Base-by-base conservation (phyloP, 2,888 invertebrate genomes). In the Lycia hirtaria region DNA sequence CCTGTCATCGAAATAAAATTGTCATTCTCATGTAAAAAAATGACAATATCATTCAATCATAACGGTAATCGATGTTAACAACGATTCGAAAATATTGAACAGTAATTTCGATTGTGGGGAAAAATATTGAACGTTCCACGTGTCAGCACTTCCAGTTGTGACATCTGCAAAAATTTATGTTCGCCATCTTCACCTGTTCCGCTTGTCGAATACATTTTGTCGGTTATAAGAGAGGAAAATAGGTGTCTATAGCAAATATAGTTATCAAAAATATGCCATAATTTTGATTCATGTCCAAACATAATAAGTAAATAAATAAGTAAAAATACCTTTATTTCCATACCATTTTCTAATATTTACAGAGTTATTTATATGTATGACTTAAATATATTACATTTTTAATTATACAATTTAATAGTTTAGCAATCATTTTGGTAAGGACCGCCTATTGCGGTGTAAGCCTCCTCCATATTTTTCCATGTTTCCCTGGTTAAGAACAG, bases 1-100 rank as follows among this genome's bases (percentile, higher is more conserved):
- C 57, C 48, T 37, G 57, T 33, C 15, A 15, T 9, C 30, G 52
- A 24, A 52, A 58, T 58, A 58, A 58, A 40, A 52, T 15, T 37
- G 52, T 37, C 32, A 53, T 53, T 26, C 24, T 37, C 48, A 47
- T 53, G 57, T 47, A 48, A 37, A 52, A 71, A 80, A 28, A 47
- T 43, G 54, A 37, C 59, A 83, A 78, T 81, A 72, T 41, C 51
- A 71, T 72, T 70, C 67, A 67, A 71, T 67, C 28, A 64, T 80
- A 81, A 78, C 80, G 69, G 78, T 73, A 61, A 56, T 58, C 51
- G 60, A 41, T 50, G 58, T 58, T 57, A 57, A 52, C 40, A 48
- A 24, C 56, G 30, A 24, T 50, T 51, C 56, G 47, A 54, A 56
- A 51, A 44, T 52, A 62, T 64, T 54, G 54, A 53, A 43, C 49